These are phyloP conservation scores for Eledona agricola DNA, from an alignment of 2,888 invertebrate genomes.

Conservation along the genomic window DNA sequence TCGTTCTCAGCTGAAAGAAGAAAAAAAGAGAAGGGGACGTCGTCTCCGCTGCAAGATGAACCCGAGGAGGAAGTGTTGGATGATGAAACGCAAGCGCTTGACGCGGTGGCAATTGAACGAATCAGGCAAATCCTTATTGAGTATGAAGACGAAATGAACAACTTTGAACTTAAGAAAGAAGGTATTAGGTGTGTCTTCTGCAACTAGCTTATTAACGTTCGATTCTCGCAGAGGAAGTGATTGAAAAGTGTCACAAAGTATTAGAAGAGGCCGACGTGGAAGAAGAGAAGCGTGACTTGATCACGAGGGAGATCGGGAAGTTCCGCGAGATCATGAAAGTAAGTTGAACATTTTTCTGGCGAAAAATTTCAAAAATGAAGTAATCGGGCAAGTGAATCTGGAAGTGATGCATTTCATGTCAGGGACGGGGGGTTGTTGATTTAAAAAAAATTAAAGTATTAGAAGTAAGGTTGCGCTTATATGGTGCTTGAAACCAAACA, in stretches of 20 bases:
- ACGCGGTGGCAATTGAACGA: constrained; percentile 77
- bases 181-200: constrained; percentile 60
- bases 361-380: background rate
- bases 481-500: constrained; percentile 64
- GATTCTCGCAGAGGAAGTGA: constrained; percentile 69
- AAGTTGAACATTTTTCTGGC: constrained; percentile 56
- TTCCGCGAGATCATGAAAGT: constrained; percentile 98
- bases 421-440: constrained; percentile 41
- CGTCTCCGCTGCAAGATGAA: constrained; percentile 69
- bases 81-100: constrained; percentile 77
- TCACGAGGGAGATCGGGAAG: constrained; percentile 96
- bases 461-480: constrained; percentile 62
- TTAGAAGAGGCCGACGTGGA: constrained; percentile 90
- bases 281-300: constrained; percentile 95
- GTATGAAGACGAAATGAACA: constrained; percentile 80
- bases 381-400: constrained; percentile 13
- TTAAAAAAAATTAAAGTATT: constrained; percentile 44
- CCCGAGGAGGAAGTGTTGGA: constrained; percentile 73
- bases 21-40: constrained; percentile 68
- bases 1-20: constrained; percentile 66
- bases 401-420: constrained; percentile 23
- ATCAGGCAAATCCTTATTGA: constrained; percentile 85
- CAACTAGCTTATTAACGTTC: background rate
- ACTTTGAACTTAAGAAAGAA: constrained; percentile 72
- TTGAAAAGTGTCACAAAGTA: constrained; percentile 71